Evolutionary conservation across 2,888 invertebrate species (phyloP).

Genomic region (Pandemis cinnamomeana): DNA sequence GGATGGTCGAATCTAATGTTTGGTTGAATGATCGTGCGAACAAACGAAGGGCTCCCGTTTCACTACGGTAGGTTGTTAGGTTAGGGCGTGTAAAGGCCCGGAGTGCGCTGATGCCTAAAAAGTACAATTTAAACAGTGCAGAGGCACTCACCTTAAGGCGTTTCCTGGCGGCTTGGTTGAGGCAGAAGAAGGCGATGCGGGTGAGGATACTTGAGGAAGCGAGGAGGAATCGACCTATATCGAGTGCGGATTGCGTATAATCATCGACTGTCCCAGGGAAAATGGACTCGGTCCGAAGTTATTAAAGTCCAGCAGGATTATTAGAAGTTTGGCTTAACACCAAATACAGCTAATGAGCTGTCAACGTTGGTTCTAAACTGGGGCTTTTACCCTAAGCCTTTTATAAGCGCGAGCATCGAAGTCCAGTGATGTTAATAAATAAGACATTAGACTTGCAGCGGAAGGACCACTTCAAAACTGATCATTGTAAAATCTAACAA

Average conservation of each 20-base stretch:
- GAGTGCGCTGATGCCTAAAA: no score
- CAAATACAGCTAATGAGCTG: constrained; percentile 6
- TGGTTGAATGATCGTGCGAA: no score
- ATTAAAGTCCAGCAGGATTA: constrained; percentile 13
- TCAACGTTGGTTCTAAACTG: neutral
- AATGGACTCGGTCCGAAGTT: constrained; percentile 19
- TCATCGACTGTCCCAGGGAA: neutral
- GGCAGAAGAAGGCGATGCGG: no score
- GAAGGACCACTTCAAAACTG: neutral
- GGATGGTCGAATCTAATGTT: no score
- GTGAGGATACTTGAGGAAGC: no score
- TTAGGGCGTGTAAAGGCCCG: no score
- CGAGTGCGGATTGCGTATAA: constrained; percentile 11
- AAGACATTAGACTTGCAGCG: neutral
- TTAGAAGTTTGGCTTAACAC: neutral
- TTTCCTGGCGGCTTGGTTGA: no score
- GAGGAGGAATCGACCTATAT: constrained; percentile 1
- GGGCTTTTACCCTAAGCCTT: neutral
- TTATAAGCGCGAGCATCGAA: neutral
- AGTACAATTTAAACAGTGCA: no score
- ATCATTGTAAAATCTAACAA: neutral
- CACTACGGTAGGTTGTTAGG: no score
- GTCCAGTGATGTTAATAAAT: neutral
- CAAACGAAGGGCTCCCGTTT: no score
- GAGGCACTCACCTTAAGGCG: no score